phyloP scores from a whole-genome alignment of 2,888 invertebrate genomes.

The Epiblema foenella region DNA sequence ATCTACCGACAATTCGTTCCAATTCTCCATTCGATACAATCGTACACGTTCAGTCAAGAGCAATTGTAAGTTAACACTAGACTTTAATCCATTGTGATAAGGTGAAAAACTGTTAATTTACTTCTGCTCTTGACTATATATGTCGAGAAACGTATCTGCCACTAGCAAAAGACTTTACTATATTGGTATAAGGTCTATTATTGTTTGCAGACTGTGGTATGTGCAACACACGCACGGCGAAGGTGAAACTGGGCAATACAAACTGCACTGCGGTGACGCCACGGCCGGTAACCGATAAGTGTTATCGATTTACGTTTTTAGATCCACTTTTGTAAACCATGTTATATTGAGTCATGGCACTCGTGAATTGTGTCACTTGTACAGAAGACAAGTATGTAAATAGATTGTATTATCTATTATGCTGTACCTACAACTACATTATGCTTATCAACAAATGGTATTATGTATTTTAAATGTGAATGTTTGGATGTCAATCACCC shows the following conservation, averaged over 20 bases:
- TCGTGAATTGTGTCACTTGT: slow-evolving; percentile 14
- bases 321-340: slow-evolving; percentile 19
- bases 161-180: not conserved
- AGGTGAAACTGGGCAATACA: slow-evolving; percentile 42
- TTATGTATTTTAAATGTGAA: too few species aligned
- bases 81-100: not conserved
- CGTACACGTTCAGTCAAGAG: not conserved
- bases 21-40: slow-evolving; percentile 21
- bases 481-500: too few species aligned
- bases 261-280: slow-evolving; percentile 40
- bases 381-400: not conserved
- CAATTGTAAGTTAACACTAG: not conserved
- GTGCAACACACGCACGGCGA: slow-evolving; percentile 32
- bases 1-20: slow-evolving; percentile 33
- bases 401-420: not conserved
- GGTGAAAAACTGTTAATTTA: not conserved
- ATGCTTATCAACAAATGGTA: too few species aligned
- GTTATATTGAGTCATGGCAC: slow-evolving; percentile 19
- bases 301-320: slow-evolving; percentile 31
- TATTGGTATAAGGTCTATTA: not conserved
- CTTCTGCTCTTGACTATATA: not conserved
- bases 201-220: slow-evolving; percentile 1
- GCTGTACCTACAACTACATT: not conserved
- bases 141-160: not conserved
- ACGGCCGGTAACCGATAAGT: slow-evolving; percentile 30